Conservation (phyloP, 2,797 vertebrate species). For the Molossus molossus region DNA sequence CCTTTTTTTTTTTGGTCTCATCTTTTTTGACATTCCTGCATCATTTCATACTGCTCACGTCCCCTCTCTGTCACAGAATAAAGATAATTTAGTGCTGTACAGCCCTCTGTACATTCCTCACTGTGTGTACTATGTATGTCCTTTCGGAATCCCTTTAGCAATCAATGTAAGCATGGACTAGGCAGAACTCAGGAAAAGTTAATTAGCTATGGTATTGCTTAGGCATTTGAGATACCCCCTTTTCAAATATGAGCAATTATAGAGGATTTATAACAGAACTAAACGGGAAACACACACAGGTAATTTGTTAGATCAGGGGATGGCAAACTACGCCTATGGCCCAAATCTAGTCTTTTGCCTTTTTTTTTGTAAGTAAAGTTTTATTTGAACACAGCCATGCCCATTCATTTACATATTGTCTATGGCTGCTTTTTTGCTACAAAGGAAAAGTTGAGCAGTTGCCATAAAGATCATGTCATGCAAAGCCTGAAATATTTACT, state of each 20-base stretch:
- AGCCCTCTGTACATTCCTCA: background rate
- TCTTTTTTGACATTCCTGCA: background rate
- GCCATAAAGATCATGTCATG: background rate
- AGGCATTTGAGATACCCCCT: background rate
- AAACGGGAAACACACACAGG: background rate
- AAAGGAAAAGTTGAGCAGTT: background rate
- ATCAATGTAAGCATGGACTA: background rate
- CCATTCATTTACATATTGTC: background rate
- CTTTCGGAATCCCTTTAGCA: background rate
- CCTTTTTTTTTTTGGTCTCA: background rate
- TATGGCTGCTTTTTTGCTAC: background rate
- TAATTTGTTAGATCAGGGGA: background rate
- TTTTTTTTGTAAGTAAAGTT: background rate
- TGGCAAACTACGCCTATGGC: background rate
- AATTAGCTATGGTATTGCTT: background rate
- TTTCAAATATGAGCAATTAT: conserved; percentile 32
- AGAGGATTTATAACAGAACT: background rate
- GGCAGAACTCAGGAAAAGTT: background rate
- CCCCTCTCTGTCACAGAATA: background rate
- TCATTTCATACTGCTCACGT: background rate
- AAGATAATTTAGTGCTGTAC: background rate
- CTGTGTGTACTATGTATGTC: background rate
- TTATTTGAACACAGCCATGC: background rate
- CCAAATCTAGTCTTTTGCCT: background rate
- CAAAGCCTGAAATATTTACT: conserved; percentile 42